These are phyloP conservation scores for Drosophila nebulosa DNA, from an alignment of 1,140 invertebrate species.

Conservation along the genomic window DNA sequence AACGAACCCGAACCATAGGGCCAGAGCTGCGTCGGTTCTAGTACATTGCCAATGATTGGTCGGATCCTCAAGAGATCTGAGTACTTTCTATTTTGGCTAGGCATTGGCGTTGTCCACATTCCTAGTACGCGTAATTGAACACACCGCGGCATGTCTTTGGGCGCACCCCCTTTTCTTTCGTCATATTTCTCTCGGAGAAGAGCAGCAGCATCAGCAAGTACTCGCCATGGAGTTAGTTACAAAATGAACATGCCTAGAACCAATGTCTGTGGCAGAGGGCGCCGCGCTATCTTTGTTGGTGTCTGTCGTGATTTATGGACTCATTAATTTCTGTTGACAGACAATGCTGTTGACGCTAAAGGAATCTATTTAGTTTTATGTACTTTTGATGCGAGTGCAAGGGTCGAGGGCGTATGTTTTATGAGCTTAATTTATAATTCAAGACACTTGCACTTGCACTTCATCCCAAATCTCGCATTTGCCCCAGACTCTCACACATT, in stretches of 20 bases:
- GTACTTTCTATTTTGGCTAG: slow-evolving; percentile 44
- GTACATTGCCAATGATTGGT: slow-evolving; percentile 74
- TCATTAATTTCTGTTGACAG: slow-evolving; percentile 81
- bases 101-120: slow-evolving; percentile 69
- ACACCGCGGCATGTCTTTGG: slow-evolving; percentile 65
- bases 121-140: slow-evolving; percentile 78
- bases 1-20: slow-evolving; percentile 32
- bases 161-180: slow-evolving; percentile 58
- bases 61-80: slow-evolving; percentile 40
- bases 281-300: slow-evolving; percentile 37
- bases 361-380: slow-evolving; percentile 78
- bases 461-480: slow-evolving; percentile 7
- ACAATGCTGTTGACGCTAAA: slow-evolving; percentile 80
- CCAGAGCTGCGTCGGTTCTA: slow-evolving; percentile 47
- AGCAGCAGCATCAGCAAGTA: background rate
- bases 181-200: slow-evolving; percentile 55
- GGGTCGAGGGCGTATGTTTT: slow-evolving; percentile 26
- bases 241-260: background rate
- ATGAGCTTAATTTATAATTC: slow-evolving; percentile 67
- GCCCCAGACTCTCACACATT: slow-evolving; percentile 2
- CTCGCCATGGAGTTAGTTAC: slow-evolving; percentile 7
- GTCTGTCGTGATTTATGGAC: slow-evolving; percentile 77
- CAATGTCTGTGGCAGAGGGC: slow-evolving; percentile 8
- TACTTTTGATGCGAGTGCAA: slow-evolving; percentile 46
- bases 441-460: slow-evolving; percentile 21